Base-by-base conservation (phyloP, 1,140 invertebrate genomes). In the Panagrolaimus sp. region DNA sequence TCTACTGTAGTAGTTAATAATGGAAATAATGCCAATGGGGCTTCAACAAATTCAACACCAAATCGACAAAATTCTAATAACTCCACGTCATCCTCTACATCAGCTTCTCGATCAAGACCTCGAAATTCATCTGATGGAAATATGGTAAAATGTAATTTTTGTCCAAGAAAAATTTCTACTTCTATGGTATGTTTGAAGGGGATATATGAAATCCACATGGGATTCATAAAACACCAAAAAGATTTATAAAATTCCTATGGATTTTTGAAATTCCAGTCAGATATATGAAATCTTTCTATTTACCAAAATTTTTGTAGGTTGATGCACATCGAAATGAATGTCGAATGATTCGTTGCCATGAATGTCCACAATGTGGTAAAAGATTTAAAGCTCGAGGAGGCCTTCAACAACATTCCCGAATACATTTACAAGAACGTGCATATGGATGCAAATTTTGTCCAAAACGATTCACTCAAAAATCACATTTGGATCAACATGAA, bases 281-380 rank as follows among this genome's bases (percentile, higher is more conserved):
- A 12, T 9, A 69, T 68, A 21, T 64, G 24, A 14, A 38, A 28
- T 68, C 15, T 15, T 24, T 38, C 14, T 63, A 32, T 72, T 47
- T 62, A 66, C 21, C 10, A n/a, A 38, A 26, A 21, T n/a, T 69
- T 6, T 17, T 68, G 9, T 44, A 80, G 75, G 71, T 83, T 8
- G 58, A 85, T 82, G 69, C 84, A 84, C 73, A 86, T 84, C 76
- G 75, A 84, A 67, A 85, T 84, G 86, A 85, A 82, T 67, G 86
- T 84, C 17, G 69, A 24, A 43, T 73, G 26, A 64, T 71, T 24
- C 64, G 75, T n/a, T 43, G 62, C 12, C 75, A 77, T 69, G 75
- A 78, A 85, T 77, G 76, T 65, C 45, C 45, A 26, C 43, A 55
- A 12, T 77, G 76, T 43, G 68, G 70, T 17, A 77, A 77, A 62